Evolutionary conservation across 2,797 vertebrate genomes (phyloP), one percentile per base, ranked within the genome.

Genomic region (Cuculus canorus): DNA sequence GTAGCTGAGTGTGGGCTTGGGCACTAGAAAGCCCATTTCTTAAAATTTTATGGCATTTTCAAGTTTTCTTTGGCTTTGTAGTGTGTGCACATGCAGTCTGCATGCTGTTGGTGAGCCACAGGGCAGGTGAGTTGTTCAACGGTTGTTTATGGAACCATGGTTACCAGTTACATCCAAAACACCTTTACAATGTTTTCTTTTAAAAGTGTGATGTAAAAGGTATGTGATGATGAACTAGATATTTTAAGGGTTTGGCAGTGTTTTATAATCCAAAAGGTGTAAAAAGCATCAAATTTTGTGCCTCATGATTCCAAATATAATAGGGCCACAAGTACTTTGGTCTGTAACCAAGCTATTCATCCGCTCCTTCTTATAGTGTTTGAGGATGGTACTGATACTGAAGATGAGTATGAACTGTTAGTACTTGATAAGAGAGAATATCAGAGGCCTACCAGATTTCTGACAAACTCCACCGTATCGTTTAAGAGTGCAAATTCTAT

Each of bases 11-110:
- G 16, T 50, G 72, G 18, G 9, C 18, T 66, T 73, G 24, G 17
- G 32, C 54, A 22, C 37, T 30, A 61, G 54, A 56, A 92, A 68
- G 27, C 3, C 2, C 27, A 21, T 19, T 73, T 95, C 45, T 75
- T 57, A 69, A 41, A n/a, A n/a, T 47, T 53, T 30, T 37, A 1
- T 8, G 5, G 17, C 1, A 1, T 72, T 90, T 70, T 78, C 32
- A 78, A 59, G 10, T 66, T 92, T 81, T 78, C 3, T 70, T 66
- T 7, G 1, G 11, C 45, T 91, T 69, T 1, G 4, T 23, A 18
- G 23, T 5, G 6, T 54, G 28, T 52, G 24, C 11, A 22, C 9
- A 0, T 45, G 6, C 0, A 1, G 5, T 43, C 48, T 77, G 39
- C 22, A 33, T 11, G 2, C 25, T 0, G 0, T 11, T 65, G 68